A percentile compares a stretch with the other conserved stretches of the same genome.
phyloP scores from a whole-genome alignment of 2,113 vertebrate genomes.

The Nycticorax nycticorax region DNA sequence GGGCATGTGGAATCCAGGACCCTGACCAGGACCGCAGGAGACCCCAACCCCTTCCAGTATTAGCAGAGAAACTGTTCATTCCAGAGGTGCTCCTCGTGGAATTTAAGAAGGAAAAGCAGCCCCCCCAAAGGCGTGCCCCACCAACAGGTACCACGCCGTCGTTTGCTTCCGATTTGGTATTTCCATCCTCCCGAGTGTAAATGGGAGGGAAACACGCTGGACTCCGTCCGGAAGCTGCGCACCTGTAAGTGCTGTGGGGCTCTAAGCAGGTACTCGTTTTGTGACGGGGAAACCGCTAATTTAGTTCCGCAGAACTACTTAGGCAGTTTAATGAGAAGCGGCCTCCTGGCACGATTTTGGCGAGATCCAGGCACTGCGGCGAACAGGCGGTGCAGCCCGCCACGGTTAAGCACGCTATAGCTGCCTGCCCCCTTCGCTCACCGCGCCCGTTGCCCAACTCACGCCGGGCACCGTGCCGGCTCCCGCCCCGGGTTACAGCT shows the following conservation, averaged over 20 bases:
- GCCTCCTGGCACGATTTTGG: background rate
- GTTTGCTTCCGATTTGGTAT: background rate
- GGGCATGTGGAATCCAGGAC: background rate
- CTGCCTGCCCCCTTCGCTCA: background rate
- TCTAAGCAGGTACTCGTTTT: background rate
- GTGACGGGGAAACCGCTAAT: background rate
- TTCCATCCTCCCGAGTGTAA: background rate
- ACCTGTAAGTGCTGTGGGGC: background rate
- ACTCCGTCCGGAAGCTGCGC: background rate
- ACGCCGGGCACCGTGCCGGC: accelerated
- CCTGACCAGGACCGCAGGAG: background rate
- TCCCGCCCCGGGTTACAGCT: accelerated
- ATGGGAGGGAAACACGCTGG: accelerated
- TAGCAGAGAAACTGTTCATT: background rate
- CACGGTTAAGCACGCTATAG: accelerated
- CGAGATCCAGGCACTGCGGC: background rate
- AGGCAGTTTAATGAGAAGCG: background rate
- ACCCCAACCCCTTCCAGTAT: accelerated
- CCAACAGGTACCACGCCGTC: background rate
- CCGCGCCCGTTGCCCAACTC: accelerated
- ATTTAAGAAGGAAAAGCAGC: background rate
- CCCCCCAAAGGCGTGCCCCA: background rate
- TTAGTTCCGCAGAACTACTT: background rate
- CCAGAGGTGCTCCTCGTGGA: background rate
- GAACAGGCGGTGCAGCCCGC: too few relatives aligned